Evolutionary conservation across 2,113 vertebrate species (phyloP).

Genomic region (Sinocyclocheilus rhinocerous): DNA sequence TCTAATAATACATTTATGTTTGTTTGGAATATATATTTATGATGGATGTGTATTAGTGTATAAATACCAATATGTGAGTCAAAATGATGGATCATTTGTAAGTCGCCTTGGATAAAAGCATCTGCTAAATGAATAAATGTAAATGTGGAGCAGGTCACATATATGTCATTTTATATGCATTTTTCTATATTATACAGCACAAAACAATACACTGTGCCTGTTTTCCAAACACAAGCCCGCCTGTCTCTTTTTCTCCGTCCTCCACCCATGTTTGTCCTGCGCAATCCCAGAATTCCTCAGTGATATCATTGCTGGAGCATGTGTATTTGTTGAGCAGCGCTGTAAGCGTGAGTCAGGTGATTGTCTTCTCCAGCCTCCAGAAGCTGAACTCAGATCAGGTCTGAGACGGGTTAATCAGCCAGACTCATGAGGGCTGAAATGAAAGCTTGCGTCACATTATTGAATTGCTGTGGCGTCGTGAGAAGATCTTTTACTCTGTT

Average conservation of each 20-base stretch:
- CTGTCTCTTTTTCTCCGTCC: neutral
- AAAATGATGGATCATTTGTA: neutral
- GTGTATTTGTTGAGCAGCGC: neutral
- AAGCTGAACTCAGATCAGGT: neutral
- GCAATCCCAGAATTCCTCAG: neutral
- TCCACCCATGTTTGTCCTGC: neutral
- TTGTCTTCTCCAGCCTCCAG: neutral
- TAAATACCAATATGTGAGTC: neutral
- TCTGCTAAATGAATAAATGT: neutral
- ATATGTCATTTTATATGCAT: neutral
- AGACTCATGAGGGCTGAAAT: neutral
- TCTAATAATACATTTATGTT: no score
- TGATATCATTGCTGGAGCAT: neutral
- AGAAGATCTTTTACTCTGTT: slow-evolving; percentile 2
- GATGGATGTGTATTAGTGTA: neutral
- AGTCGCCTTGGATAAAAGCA: neutral
- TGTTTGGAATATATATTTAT: no score
- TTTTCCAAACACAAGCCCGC: neutral
- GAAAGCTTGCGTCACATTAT: slow-evolving; percentile 12
- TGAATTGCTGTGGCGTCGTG: neutral
- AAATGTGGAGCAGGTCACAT: neutral
- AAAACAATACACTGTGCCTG: neutral
- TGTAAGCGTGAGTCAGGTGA: neutral
- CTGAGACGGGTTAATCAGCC: neutral
- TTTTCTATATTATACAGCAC: neutral